These are phyloP conservation scores for Oreonectes daqikongensis DNA, from an alignment of 2,797 vertebrate genomes.

Conservation along the genomic window DNA sequence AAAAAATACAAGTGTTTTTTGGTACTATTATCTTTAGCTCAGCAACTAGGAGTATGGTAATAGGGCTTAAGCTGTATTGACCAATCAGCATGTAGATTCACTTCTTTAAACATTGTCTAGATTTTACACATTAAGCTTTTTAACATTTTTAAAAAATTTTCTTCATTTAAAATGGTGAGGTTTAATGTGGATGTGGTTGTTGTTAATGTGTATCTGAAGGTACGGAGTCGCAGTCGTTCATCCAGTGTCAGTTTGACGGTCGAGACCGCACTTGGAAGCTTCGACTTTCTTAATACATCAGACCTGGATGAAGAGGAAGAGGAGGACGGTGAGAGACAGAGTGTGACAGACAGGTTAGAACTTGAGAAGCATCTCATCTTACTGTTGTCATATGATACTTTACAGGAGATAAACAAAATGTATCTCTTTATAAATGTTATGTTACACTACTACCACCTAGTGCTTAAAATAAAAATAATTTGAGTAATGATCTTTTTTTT, in stretches of 20 bases:
- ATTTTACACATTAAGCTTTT: neutral
- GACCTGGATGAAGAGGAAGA: slow-evolving; percentile 83
- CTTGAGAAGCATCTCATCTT: neutral
- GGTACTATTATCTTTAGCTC: neutral
- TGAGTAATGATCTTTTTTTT: neutral
- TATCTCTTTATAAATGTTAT: neutral
- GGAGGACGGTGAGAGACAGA: slow-evolving; percentile 52
- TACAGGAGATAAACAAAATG: neutral
- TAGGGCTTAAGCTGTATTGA: neutral
- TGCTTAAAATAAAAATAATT: slow-evolving; percentile 34
- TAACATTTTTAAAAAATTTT: neutral
- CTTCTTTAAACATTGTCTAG: too few relatives aligned
- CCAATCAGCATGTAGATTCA: neutral
- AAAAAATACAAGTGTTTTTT: too few relatives aligned
- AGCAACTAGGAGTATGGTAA: neutral
- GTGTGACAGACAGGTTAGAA: slow-evolving; percentile 67
- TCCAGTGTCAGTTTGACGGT: slow-evolving; percentile 92
- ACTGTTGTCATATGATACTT: neutral
- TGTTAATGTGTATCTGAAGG: slow-evolving; percentile 66
- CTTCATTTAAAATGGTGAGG: too few relatives aligned
- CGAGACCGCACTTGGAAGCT: slow-evolving; percentile 92
- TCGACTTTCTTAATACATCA: slow-evolving; percentile 90
- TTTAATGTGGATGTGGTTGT: too few relatives aligned
- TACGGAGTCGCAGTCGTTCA: slow-evolving; percentile 82
- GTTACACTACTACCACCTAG: slow-evolving; percentile 56